phyloP scores from a whole-genome alignment of 53 echinoderm and acorn worm species.

The Hippasteria phrygiana region DNA sequence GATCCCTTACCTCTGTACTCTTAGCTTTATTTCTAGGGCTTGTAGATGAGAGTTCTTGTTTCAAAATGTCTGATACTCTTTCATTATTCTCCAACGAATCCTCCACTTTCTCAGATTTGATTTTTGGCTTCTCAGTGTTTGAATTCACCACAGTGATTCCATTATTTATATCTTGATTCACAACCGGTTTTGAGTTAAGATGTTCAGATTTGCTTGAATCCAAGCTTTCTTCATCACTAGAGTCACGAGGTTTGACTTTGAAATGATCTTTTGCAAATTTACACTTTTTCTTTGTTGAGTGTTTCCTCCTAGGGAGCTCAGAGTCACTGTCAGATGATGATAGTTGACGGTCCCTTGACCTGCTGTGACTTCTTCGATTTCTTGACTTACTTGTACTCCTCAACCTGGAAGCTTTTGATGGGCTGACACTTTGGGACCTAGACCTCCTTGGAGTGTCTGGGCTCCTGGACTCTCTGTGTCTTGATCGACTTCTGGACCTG shows the following conservation, averaged over 20 bases:
- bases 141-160: not conserved
- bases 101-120: not conserved
- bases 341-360: conserved; percentile 16
- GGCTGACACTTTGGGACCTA: conserved; percentile 22
- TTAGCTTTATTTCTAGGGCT: not conserved
- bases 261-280: not conserved
- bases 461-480: conserved; percentile 33
- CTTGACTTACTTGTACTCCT: not conserved
- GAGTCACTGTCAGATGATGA: conserved; percentile 31
- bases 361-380: not conserved
- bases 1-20: not conserved
- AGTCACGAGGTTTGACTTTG: not conserved
- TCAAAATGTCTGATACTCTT: not conserved
- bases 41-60: not conserved
- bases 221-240: not conserved
- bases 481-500: conserved; percentile 55
- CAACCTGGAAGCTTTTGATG: not conserved
- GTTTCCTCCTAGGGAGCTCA: not conserved
- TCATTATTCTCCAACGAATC: not conserved
- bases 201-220: too few species aligned
- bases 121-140: not conserved
- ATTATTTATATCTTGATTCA: not conserved
- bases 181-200: too few species aligned
- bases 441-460: not conserved
- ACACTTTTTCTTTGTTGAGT: not conserved